phyloP scores from a whole-genome alignment of 2,113 vertebrate species.

The Oophaga pumilio region DNA sequence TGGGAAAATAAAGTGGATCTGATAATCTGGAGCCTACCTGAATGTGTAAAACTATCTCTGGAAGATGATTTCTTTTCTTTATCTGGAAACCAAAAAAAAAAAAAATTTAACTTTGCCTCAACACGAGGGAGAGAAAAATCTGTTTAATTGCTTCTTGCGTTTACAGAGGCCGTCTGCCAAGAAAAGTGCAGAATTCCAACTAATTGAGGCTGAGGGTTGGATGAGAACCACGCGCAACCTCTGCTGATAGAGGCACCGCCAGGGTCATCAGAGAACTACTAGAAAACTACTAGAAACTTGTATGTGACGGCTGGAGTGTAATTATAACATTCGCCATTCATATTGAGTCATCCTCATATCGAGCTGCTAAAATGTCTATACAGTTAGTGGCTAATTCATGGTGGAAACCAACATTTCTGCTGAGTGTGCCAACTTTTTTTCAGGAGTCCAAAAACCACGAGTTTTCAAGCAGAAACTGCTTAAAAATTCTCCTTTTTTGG shows the following conservation, averaged over 20 bases:
- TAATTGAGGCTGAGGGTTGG: conserved; percentile 35
- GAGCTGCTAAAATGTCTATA: too few relatives aligned
- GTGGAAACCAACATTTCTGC: too few relatives aligned
- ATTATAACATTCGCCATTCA: not conserved
- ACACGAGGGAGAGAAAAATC: conserved; percentile 46
- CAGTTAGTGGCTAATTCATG: too few relatives aligned
- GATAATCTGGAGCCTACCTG: conserved; percentile 58
- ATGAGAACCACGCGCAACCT: not conserved
- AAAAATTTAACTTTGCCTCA: conserved; percentile 56
- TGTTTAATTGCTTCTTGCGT: conserved; percentile 68
- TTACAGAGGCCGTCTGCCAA: conserved; percentile 67
- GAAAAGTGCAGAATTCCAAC: conserved; percentile 71
- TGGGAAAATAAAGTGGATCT: not conserved
- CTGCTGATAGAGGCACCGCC: not conserved
- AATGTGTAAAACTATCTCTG: conserved; percentile 46
- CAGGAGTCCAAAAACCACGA: too few relatives aligned
- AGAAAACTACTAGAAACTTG: not conserved
- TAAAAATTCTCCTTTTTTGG: too few relatives aligned
- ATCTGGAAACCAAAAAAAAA: conserved; percentile 64
- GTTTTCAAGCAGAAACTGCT: too few relatives aligned
- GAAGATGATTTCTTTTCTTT: conserved; percentile 61
- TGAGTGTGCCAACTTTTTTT: too few relatives aligned
- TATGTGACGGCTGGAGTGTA: not conserved
- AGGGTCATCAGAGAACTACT: not conserved
- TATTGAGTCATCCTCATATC: not conserved